A percentile compares a stretch with the other conserved stretches of the same genome.
Conservation (phyloP, 2,797 vertebrate species). For the Huso huso region DNA sequence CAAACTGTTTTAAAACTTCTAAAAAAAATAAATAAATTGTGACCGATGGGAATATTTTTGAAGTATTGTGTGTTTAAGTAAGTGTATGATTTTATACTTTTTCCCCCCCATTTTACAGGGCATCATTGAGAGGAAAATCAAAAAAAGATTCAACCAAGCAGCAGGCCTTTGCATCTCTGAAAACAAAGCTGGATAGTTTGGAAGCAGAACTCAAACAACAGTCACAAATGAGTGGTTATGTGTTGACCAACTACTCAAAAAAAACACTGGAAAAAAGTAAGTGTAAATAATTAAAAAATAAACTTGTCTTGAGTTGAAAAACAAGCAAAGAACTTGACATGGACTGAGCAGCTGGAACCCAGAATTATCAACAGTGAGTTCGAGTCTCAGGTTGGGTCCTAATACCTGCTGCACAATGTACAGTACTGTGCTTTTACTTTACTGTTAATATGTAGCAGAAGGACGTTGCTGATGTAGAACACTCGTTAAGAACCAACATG, state of each 20-base stretch:
- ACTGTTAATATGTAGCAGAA: too few relatives aligned
- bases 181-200: slow-evolving; percentile 51
- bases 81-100: neutral
- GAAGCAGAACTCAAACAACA: slow-evolving; percentile 61
- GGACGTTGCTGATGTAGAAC: too few relatives aligned
- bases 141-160: slow-evolving; percentile 11
- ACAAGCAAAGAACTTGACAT: neutral
- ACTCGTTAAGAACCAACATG: too few relatives aligned
- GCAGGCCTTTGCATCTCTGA: slow-evolving; percentile 39
- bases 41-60: neutral
- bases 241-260: slow-evolving; percentile 55
- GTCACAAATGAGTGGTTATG: slow-evolving; percentile 61
- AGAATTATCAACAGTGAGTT: too few relatives aligned
- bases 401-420: too few relatives aligned
- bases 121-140: slow-evolving; percentile 20
- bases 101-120: slow-evolving; percentile 35
- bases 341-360: too few relatives aligned
- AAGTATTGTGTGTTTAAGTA: neutral
- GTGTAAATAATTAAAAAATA: slow-evolving; percentile 13
- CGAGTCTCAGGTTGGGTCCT: too few relatives aligned
- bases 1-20: neutral
- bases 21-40: neutral
- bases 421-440: too few relatives aligned
- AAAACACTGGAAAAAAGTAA: slow-evolving; percentile 65
- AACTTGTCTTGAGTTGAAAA: neutral